These are phyloP conservation scores for Colletes gigas DNA, from an alignment of 1,140 invertebrate genomes.

Conservation along the genomic window DNA sequence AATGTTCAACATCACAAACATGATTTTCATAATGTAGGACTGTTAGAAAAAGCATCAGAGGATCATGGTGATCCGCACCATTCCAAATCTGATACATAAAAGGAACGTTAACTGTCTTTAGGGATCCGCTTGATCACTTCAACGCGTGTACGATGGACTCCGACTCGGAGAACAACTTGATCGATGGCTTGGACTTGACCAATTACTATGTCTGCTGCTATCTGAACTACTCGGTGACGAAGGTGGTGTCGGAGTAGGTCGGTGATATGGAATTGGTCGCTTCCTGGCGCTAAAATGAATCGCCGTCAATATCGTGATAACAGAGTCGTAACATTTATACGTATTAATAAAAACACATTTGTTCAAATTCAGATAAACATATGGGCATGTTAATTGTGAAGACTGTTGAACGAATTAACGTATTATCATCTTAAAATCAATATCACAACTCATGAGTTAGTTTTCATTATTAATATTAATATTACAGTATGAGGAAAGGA, in stretches of 20 bases:
- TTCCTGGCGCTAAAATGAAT: slow-evolving; percentile 90
- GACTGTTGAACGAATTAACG: background rate
- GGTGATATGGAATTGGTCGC: slow-evolving; percentile 93
- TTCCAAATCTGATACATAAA: slow-evolving; percentile 43
- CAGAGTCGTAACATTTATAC: background rate
- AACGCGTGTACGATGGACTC: slow-evolving; percentile 75
- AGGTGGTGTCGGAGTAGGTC: slow-evolving; percentile 88
- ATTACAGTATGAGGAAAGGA: background rate
- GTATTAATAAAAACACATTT: slow-evolving; percentile 10
- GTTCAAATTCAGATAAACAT: slow-evolving; percentile 12
- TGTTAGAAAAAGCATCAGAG: slow-evolving; percentile 33
- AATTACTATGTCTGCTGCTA: slow-evolving; percentile 82
- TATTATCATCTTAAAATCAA: slow-evolving; percentile 8
- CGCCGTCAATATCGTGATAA: slow-evolving; percentile 46
- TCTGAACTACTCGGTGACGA: slow-evolving; percentile 86
- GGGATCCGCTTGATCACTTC: slow-evolving; percentile 25
- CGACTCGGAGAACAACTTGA: slow-evolving; percentile 77
- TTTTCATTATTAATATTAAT: background rate
- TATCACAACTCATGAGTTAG: background rate
- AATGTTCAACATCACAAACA: slow-evolving; percentile 29
- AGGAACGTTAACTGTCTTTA: slow-evolving; percentile 49
- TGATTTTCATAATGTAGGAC: background rate
- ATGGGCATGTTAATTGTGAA: background rate
- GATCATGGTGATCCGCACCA: background rate
- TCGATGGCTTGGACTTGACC: slow-evolving; percentile 79